Conservation (phyloP, 1,140 invertebrate genomes). For the Camponotus vicinus region DNA sequence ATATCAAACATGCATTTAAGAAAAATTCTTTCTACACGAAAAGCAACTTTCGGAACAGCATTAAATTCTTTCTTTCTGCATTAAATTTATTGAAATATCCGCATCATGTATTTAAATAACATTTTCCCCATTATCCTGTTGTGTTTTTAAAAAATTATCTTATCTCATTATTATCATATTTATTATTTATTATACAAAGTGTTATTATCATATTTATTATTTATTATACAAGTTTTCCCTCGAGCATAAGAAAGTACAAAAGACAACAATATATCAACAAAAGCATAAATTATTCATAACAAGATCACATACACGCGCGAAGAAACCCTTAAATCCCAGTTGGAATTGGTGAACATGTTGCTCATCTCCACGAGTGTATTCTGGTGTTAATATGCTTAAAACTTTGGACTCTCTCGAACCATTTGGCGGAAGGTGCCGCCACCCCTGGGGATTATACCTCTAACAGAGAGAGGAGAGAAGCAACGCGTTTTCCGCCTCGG, state of each 20-base stretch:
- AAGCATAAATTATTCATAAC: conserved; percentile 41
- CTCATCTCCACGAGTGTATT: conserved; percentile 1
- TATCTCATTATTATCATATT: conserved; percentile 1
- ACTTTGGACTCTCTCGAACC: background rate
- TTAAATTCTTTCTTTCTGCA: background rate
- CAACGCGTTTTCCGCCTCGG: background rate
- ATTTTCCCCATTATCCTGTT: background rate
- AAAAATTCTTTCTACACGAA: background rate
- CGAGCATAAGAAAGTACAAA: background rate
- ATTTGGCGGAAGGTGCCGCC: conserved; percentile 11
- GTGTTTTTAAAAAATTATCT: background rate
- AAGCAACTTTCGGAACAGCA: background rate
- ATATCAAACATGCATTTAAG: conserved; percentile 30
- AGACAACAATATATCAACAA: conserved; percentile 9
- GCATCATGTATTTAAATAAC: conserved; percentile 1
- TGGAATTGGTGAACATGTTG: background rate
- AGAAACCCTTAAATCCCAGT: conserved; percentile 20
- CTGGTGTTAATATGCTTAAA: conserved; percentile 20
- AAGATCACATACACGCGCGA: background rate
- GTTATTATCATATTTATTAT: conserved; percentile 23
- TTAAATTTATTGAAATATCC: background rate
- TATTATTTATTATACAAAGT: conserved; percentile 8
- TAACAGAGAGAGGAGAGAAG: background rate
- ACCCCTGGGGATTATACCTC: background rate
- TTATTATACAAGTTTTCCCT: background rate